These are phyloP conservation scores for Megalops atlanticus DNA, from an alignment of 2,113 vertebrate species.

Conservation along the genomic window DNA sequence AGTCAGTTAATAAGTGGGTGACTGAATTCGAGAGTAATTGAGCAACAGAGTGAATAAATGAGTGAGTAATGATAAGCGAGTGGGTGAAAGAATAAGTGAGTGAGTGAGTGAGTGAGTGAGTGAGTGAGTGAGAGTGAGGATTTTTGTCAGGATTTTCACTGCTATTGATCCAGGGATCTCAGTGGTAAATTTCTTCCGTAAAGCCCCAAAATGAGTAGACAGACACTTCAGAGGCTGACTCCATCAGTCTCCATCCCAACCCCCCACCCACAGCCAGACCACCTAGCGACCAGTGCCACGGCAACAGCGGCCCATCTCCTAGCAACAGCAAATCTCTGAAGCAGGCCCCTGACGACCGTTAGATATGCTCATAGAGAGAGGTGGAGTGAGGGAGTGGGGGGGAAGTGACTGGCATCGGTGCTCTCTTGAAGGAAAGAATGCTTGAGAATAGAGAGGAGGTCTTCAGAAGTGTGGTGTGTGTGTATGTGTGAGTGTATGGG, in stretches of 20 bases:
- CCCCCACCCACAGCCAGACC: constrained; percentile 53
- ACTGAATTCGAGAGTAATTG: neutral
- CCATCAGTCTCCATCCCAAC: constrained; percentile 8
- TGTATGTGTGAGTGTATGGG: constrained; percentile 10
- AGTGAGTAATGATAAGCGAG: neutral
- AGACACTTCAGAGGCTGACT: neutral
- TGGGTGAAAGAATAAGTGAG: neutral
- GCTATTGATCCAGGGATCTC: neutral
- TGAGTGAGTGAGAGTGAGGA: neutral
- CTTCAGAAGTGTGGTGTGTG: neutral
- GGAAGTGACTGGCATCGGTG: constrained; percentile 53
- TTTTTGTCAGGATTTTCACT: neutral
- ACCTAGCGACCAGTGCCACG: constrained; percentile 71
- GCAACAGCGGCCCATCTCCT: constrained; percentile 77
- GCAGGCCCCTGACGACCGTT: constrained; percentile 64
- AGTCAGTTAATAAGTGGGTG: neutral
- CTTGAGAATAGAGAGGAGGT: constrained; percentile 14
- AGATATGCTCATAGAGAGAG: constrained; percentile 41
- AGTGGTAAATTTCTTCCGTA: neutral
- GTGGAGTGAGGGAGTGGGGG: constrained; percentile 32
- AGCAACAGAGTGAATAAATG: neutral
- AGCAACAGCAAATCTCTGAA: constrained; percentile 72
- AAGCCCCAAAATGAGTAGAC: neutral
- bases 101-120: constrained; percentile 1
- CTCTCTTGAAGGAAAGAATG: constrained; percentile 33